These are phyloP conservation scores for Micoletzkya japonica DNA, from an alignment of 2,888 invertebrate species.

Conservation along the genomic window DNA sequence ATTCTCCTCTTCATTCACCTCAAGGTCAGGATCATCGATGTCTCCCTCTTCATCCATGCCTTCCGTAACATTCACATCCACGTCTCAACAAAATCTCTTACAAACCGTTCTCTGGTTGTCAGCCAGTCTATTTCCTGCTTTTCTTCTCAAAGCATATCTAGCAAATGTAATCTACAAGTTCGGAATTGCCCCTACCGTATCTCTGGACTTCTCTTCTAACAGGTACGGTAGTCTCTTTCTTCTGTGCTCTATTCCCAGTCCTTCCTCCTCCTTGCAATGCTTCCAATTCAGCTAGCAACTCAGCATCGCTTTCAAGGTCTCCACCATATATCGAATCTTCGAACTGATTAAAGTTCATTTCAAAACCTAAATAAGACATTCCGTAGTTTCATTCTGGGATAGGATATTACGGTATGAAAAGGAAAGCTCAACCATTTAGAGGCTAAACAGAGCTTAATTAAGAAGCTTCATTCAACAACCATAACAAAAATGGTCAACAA, in stretches of 20 bases:
- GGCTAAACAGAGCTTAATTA: not conserved
- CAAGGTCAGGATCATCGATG: not conserved
- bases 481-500: conserved; percentile 11
- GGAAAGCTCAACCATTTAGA: not conserved
- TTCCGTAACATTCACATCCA: too few relatives aligned
- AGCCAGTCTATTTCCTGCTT: too few relatives aligned
- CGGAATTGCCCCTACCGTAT: too few relatives aligned
- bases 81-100: too few relatives aligned
- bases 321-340: conserved; percentile 42
- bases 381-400: not conserved
- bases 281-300: conserved; percentile 46
- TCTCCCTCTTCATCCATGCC: conserved; percentile 4
- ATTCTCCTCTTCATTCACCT: not conserved
- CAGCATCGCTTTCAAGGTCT: conserved; percentile 46
- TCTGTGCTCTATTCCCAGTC: too few relatives aligned
- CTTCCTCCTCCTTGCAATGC: conserved; percentile 33
- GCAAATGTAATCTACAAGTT: too few relatives aligned
- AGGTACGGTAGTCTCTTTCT: too few relatives aligned
- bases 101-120: too few relatives aligned
- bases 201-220: too few relatives aligned
- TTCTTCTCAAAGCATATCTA: too few relatives aligned
- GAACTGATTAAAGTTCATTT: conserved; percentile 37
- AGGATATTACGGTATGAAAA: not conserved
- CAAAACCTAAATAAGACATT: too few relatives aligned
- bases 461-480: not conserved